Base-by-base conservation (phyloP, 2,113 vertebrate genomes). In the human (Homo sapiens) region DNA sequence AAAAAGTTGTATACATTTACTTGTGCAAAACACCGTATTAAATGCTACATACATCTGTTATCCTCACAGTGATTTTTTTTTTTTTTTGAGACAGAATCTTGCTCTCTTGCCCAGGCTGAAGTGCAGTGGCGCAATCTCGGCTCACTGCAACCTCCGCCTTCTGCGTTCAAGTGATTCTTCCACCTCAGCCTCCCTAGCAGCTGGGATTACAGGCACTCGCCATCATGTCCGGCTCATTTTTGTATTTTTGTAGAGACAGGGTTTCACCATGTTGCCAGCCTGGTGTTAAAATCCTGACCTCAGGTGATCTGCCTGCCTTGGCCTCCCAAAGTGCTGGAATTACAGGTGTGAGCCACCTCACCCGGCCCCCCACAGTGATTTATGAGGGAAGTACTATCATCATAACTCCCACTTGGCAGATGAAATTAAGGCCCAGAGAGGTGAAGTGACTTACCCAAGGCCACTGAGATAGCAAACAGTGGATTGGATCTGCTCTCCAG, bases 401-500 rank as follows among this genome's bases (percentile, higher is more conserved):
- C 22, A 64, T 80, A 81, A 68, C 18, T 4, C 43, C 40, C n/a
- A 76, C 55, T 95, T 97, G 87, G 90, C 75, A 85, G 48, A 87
- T 32, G 40, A 89, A 66, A 87, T 52, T 17, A 91, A 97, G 66
- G 17, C 45, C 55, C 16, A 81, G 43, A 73, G 18, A 86, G 38
- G 52, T 55, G 48, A 88, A 43, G 68, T 66, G 66, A 79, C 59
- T 90, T 80, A 32, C 10, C 25, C 59, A 89, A 72, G 90, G 8
- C n/a, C 89, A 50, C 52, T 83, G 16, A 88, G 75, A 64, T 59
- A 90, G 94, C 25, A 97, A 82, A 87, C 18, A 68, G 61, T 81
- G 68, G 89, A 30, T 43, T 35, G 11, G 70, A 76, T 18, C 30
- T 66, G 27, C 61, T 73, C 23, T 80, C 30, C 45, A 78, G 61